These are phyloP conservation scores for Bombus breviceps DNA, from an alignment of 1,140 invertebrate genomes.

Conservation along the genomic window DNA sequence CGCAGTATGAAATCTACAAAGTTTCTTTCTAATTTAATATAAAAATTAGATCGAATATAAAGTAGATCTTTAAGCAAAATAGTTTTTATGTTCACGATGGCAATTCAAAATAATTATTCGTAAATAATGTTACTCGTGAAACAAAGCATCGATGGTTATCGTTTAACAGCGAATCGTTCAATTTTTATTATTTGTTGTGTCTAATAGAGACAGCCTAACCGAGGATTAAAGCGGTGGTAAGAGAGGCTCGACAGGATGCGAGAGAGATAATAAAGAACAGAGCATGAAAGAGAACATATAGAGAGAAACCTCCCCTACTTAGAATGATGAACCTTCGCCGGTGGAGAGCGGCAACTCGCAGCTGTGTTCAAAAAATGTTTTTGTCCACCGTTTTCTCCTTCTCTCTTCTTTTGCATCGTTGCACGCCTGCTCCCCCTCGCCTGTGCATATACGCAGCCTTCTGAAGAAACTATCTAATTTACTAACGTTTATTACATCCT, in stretches of 20 bases:
- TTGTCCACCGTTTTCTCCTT: conserved; percentile 39
- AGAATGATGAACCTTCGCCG: conserved; percentile 61
- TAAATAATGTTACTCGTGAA: background rate
- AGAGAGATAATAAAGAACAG: background rate
- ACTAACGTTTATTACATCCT: too few species aligned
- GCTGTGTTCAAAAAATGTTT: conserved; percentile 52
- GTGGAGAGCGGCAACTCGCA: conserved; percentile 56
- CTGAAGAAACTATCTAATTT: background rate
- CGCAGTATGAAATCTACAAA: too few species aligned
- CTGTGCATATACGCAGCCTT: background rate
- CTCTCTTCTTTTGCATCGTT: conserved; percentile 24
- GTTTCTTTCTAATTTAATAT: background rate
- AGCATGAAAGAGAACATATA: conserved; percentile 42
- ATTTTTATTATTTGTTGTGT: background rate
- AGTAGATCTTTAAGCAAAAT: background rate
- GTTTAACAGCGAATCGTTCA: background rate
- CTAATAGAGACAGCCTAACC: background rate
- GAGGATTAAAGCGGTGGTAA: background rate
- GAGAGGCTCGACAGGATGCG: background rate
- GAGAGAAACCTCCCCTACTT: conserved; percentile 64
- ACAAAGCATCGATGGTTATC: background rate
- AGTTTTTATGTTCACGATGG: background rate
- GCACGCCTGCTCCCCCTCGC: too few species aligned
- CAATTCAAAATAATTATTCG: background rate
- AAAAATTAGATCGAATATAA: background rate